Evolutionary conservation across 1,140 invertebrate genomes (phyloP).

Genomic region (Carposina sasakii): DNA sequence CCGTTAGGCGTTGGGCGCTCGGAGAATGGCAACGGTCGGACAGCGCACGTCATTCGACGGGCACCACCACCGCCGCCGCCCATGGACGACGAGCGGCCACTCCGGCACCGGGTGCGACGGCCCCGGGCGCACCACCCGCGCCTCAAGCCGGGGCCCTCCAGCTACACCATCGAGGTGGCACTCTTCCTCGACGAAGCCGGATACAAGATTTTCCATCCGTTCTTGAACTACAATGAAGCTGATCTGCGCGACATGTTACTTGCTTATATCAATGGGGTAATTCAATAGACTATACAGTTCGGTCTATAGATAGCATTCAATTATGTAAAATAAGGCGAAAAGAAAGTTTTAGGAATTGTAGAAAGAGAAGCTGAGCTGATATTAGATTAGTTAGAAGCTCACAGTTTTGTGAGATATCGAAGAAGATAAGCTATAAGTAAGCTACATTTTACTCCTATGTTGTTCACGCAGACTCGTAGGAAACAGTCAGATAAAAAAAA

Average conservation of each 20-base stretch:
- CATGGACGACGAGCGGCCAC: conserved; percentile 39
- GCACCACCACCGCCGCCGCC: conserved; percentile 57
- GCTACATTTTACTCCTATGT: too few relatives aligned
- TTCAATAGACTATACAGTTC: too few relatives aligned
- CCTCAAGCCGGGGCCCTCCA: conserved; percentile 46
- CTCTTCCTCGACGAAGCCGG: conserved; percentile 83
- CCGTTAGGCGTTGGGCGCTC: conserved; percentile 41
- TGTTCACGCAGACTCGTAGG: too few relatives aligned
- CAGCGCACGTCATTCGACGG: conserved; percentile 74
- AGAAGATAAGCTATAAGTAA: too few relatives aligned
- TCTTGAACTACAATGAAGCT: conserved; percentile 76
- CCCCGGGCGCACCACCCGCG: conserved; percentile 36
- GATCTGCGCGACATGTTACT: conserved; percentile 80
- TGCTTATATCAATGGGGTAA: conserved; percentile 83
- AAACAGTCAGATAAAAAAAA: too few relatives aligned
- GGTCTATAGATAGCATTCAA: too few relatives aligned
- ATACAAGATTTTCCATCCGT: conserved; percentile 80
- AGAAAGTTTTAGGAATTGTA: too few relatives aligned
- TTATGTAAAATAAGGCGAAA: too few relatives aligned
- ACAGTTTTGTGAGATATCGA: too few relatives aligned
- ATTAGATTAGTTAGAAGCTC: too few relatives aligned
- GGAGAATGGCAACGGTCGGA: conserved; percentile 37
- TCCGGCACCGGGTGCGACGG: conserved; percentile 33
- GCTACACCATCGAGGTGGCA: conserved; percentile 77
- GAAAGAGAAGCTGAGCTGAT: too few relatives aligned